Base-by-base conservation (phyloP, 2,888 invertebrate genomes). In the Chydorus sphaericus region DNA sequence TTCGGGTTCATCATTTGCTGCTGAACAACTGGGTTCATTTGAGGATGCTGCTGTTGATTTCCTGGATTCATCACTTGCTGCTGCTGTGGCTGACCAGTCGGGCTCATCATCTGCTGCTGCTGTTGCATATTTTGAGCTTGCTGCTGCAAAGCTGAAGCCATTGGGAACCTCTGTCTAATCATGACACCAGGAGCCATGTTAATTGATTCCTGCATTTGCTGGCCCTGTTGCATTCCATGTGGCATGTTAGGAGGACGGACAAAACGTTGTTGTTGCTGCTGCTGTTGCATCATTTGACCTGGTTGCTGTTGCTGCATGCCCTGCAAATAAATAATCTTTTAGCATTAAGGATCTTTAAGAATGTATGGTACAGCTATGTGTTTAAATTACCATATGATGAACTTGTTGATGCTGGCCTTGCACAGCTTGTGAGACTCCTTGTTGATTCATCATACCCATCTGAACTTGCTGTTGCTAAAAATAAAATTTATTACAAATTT, bases 41-140 rank as follows among this genome's bases (percentile, higher is more conserved):
- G 63, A 11, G 63, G 62, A 23, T 55, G 75, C 69, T 63, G 74
- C 69, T 58, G 72, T 70, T 71, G 61, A 59, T 66, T 66, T 20
- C 66, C 66, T 60, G 75, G 73, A 59, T 58, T 54, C 39, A 48
- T 54, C 50, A 55, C 60, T 14, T 53, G 52, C 8, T 48, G 59
- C 20, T 55, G 55, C 36, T 37, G 30, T 10, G 37, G 33, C 18
- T 53, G 38, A 16, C 18, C 33, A 16, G 20, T n/a, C 77, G 77
- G 51, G 23, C 68, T 64, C 23, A 74, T 71, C 3, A 73, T 73
- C 61, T 75, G 75, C 62, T 73, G 73, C 11, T 63, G 62, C 8
- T 58, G 68, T 57, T 71, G 60, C 52, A 57, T 44, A 38, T 53
- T 59, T 53, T 58, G 58, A 54, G 52, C 54, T 73, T 75, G 54